Evolutionary conservation across 2,113 vertebrate genomes (phyloP), one percentile per base, ranked within the genome.

Genomic region (Hepsetus odoe): DNA sequence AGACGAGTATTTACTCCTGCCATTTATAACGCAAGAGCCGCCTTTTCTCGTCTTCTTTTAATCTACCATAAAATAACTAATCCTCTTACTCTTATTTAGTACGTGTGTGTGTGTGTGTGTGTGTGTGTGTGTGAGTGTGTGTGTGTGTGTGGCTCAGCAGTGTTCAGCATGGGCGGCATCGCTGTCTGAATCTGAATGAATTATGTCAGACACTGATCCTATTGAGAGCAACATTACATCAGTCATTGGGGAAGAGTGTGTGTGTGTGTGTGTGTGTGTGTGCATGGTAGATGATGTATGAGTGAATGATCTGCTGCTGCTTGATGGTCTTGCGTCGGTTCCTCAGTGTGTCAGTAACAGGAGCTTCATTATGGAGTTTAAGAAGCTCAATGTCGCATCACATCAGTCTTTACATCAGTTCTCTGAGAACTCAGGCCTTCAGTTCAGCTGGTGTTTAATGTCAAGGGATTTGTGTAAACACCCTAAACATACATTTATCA

Each of bases 331-430:
- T 4, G 1, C n/a, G 12, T 22, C 51, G 11, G 51, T 10, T 55
- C n/a, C 51, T 55, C 51, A n/a, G 51, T 24, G 51, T 55, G 5
- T 24, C 51, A 55, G 51, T 22, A 24, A 24, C 11, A 1, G 20
- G 22, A 9, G 51, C 20, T 55, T 13, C n/a, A 24, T 55, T 11
- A 55, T 7, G 3, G 20, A n/a, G 51, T 55, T 55, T 1, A 2
- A 1, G n/a, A 10, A 22, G 8, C 51, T 55, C 51, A 51, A 5
- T n/a, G 49, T 51, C 49, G 20, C 49, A 20, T 51, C 75, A 69
- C 80, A 78, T 72, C 49, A 73, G 65, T 68, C 76, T 82, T 56
- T 76, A 66, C 70, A n/a, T 70, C 76, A 72, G 49, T 42, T 53
- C 28, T 26, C 42, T 16, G 12, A 44, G 42, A 11, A 14, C 16